phyloP scores from a whole-genome alignment of 2,888 invertebrate species.

The Marronus borbonicus region DNA sequence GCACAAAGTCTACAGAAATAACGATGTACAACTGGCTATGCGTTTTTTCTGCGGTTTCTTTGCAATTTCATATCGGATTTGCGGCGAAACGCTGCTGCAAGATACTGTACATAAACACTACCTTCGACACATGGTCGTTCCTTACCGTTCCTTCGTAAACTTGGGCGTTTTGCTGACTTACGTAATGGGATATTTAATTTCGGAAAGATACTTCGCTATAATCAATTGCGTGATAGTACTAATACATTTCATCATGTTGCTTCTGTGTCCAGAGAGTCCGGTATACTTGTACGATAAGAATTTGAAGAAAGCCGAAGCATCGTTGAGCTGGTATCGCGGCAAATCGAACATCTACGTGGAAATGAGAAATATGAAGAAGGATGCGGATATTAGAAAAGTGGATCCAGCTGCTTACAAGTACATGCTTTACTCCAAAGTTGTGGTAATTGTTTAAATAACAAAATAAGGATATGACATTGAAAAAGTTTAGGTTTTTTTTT shows the following conservation, averaged over 20 bases:
- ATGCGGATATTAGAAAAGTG: constrained; percentile 56
- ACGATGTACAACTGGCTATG: constrained; percentile 43
- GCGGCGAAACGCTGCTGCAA: constrained; percentile 58
- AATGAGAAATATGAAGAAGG: constrained; percentile 59
- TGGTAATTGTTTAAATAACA: constrained; percentile 50
- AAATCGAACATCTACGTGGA: constrained; percentile 56
- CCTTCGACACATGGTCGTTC: constrained; percentile 50
- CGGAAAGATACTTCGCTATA: constrained; percentile 48
- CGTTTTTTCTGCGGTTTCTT: constrained; percentile 60
- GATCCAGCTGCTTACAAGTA: constrained; percentile 56
- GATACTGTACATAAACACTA: constrained; percentile 56
- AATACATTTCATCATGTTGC: constrained; percentile 54
- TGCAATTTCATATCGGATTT: constrained; percentile 56
- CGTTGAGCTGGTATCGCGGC: constrained; percentile 61
- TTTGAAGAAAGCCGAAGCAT: constrained; percentile 55
- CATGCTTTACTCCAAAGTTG: constrained; percentile 60
- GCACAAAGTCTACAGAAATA: constrained; percentile 8
- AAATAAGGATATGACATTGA: not conserved
- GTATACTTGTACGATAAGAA: constrained; percentile 59
- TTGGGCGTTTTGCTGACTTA: constrained; percentile 55
- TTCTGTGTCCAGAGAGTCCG: constrained; percentile 61
- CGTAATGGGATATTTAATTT: constrained; percentile 49
- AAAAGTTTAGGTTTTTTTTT: not conserved
- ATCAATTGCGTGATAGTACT: constrained; percentile 53
- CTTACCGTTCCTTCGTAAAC: constrained; percentile 52